These are phyloP conservation scores for Petrocephalus zakoni DNA, from an alignment of 2,113 vertebrate genomes.

Conservation along the genomic window DNA sequence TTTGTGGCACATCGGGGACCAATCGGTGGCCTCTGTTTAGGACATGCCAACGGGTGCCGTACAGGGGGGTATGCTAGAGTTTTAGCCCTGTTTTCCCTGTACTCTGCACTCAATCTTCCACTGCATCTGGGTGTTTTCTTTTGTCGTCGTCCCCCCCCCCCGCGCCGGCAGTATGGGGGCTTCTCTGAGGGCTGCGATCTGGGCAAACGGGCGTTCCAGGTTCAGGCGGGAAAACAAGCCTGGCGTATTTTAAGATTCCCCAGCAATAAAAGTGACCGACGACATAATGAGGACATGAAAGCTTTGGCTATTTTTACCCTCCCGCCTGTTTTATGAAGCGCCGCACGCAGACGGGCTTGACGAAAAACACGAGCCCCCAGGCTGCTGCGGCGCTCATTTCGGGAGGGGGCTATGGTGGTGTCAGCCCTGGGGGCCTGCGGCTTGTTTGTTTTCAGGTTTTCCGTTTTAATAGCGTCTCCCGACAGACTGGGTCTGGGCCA, in stretches of 20 bases:
- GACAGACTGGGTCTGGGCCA: constrained; percentile 51
- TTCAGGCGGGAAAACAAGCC: constrained; percentile 31
- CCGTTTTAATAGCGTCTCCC: constrained; percentile 58
- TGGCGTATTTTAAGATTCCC: constrained; percentile 32
- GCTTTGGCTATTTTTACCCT: constrained; percentile 46
- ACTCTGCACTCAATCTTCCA: neutral
- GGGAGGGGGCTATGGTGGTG: constrained; percentile 7
- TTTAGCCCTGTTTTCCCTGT: neutral
- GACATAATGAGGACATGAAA: constrained; percentile 34
- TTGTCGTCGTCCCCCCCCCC: neutral
- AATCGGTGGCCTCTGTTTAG: too few relatives aligned
- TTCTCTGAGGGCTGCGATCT: neutral
- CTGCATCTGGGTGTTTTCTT: neutral
- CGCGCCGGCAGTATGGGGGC: neutral
- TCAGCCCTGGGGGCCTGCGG: constrained; percentile 34
- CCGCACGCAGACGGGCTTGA: neutral
- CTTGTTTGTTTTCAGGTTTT: constrained; percentile 34
- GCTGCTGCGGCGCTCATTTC: neutral
- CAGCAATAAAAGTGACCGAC: constrained; percentile 38
- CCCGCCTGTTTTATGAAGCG: constrained; percentile 37
- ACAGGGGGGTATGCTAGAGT: neutral
- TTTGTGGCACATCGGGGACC: too few relatives aligned
- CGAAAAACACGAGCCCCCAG: neutral
- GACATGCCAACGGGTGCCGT: too few relatives aligned
- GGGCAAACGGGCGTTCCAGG: neutral